These are phyloP conservation scores for Mimachlamys varia DNA, from an alignment of 2,888 invertebrate species.

Conservation along the genomic window DNA sequence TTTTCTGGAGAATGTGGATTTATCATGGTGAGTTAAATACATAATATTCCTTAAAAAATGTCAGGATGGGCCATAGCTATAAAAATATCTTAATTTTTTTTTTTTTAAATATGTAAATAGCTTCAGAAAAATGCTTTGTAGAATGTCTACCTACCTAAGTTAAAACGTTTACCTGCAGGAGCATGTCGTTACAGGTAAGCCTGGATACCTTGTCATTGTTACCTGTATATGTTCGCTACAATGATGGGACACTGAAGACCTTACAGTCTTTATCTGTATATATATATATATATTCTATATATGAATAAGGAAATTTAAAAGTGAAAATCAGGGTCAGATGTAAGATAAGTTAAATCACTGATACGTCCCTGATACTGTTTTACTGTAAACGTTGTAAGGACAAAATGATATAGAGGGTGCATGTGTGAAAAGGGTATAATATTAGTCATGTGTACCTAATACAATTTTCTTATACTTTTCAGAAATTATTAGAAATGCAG, in stretches of 20 bases:
- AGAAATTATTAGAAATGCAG: too few species aligned
- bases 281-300: too few species aligned
- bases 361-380: too few species aligned
- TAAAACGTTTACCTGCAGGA: neutral
- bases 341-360: too few species aligned
- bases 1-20: neutral
- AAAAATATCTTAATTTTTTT: neutral
- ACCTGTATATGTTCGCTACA: neutral
- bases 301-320: neutral
- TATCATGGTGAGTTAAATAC: conserved; percentile 29
- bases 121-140: too few species aligned
- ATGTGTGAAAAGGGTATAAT: too few species aligned
- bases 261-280: neutral
- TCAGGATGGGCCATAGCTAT: neutral
- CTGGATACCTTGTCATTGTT: neutral
- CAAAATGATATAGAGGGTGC: too few species aligned
- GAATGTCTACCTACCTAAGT: neutral
- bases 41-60: neutral
- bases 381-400: too few species aligned
- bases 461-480: too few species aligned
- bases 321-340: neutral
- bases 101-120: too few species aligned
- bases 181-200: neutral
- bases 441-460: too few species aligned
- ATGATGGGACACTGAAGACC: neutral